Base-by-base conservation (phyloP, 92 coral and sea anemone species). In the Heteractis magnifica region DNA sequence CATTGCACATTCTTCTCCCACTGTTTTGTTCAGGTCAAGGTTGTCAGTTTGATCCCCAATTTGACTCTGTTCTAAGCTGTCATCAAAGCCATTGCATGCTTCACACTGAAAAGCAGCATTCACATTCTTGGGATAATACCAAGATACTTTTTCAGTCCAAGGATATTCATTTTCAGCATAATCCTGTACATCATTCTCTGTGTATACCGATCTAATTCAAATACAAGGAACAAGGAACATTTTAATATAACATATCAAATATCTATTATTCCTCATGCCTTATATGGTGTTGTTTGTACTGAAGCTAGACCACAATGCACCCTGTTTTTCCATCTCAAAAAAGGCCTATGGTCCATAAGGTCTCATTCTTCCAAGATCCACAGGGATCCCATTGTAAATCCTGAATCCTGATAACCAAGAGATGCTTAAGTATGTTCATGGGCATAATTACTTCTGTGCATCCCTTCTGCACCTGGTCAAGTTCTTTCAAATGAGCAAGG, bases 131-230 rank as follows among this genome's bases (percentile, higher is more conserved):
- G 81, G 75, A 64, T 60, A 76, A 11, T 9, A 44, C 82, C 76
- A 77, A 8, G 72, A n/a, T 15, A 71, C 84, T 71, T 84, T 86
- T 64, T 60, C 86, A 11, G 48, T 77, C 89, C 90, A 86, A 21
- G 90, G 87, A 75, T 86, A 70, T 60, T 81, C 76, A 58, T 68
- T 62, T 72, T 79, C 80, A 65, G 83, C 41, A 21, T 83, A 86
- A 58, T 86, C 92, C 4, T 75, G 85, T 13, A 91, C 84, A 52
- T 34, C 72, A 68, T 91, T 82, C 50, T 93, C 89, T 56, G 89
- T 79, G 78, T 93, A 93, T n/a, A 83, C 91, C 34, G 91, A 83
- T 88, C 97, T 93, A 19, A 10, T 14, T 23, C 11, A 81, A 75
- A 49, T 6, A 76, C 26, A 51, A 58, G 51, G 58, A 12, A 56